A percentile compares a stretch with the other conserved stretches of the same genome.
Conservation (phyloP, 2,888 invertebrate species). For the Temnothorax unifasciatus region DNA sequence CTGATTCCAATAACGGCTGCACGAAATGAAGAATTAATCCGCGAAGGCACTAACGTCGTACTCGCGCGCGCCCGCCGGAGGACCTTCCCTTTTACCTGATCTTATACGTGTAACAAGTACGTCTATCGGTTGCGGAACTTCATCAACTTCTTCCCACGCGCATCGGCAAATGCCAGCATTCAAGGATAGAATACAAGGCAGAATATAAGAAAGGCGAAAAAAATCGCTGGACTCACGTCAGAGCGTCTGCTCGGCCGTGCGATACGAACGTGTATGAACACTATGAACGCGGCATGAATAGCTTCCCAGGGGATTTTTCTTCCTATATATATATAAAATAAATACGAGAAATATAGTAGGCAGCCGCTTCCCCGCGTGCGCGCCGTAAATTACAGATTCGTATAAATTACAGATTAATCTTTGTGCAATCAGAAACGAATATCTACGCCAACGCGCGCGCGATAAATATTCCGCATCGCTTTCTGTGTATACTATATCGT, state of each 20-base stretch:
- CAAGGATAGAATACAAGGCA: neutral
- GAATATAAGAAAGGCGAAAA: conserved; percentile 6
- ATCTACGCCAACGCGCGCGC: conserved; percentile 40
- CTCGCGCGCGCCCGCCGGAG: neutral
- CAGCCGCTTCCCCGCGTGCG: neutral
- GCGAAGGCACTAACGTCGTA: conserved; percentile 14
- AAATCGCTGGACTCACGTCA: neutral
- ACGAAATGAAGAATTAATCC: conserved; percentile 55
- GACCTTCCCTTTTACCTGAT: conserved; percentile 11
- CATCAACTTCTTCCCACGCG: conserved; percentile 25
- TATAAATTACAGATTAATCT: conserved; percentile 44
- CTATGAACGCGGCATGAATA: neutral
- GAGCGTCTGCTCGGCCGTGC: neutral
- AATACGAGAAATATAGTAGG: conserved; percentile 37
- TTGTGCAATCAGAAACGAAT: conserved; percentile 33
- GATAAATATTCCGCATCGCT: conserved; percentile 37
- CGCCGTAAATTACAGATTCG: conserved; percentile 35
- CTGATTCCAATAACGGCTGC: conserved; percentile 46
- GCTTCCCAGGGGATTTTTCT: neutral
- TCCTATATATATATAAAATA: conserved; percentile 13
- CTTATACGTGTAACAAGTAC: conserved; percentile 17
- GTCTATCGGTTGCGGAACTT: conserved; percentile 4
- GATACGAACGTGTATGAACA: neutral
- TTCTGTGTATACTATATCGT: conserved; percentile 8
- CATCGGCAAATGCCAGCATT: conserved; percentile 21